These are phyloP conservation scores for Dugesia japonica DNA, from an alignment of 2,888 invertebrate genomes.

Conservation along the genomic window DNA sequence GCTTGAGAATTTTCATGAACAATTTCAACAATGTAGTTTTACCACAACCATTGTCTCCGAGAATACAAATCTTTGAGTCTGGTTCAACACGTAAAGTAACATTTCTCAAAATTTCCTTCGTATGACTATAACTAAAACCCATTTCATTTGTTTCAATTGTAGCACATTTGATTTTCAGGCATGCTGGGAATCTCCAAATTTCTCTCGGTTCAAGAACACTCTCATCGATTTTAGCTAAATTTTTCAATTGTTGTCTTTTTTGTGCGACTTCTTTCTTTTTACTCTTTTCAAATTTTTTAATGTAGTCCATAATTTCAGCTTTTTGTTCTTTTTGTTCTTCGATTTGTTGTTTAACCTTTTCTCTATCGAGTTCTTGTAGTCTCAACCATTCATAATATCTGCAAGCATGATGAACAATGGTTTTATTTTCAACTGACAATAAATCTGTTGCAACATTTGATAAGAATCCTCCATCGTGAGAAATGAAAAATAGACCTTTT, in stretches of 20 bases:
- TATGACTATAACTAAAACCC: neutral
- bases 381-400: neutral
- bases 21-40: neutral
- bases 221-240: neutral
- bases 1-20: constrained; percentile 7
- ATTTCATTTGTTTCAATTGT: neutral
- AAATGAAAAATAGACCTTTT: neutral
- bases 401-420: neutral
- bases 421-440: neutral
- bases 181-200: neutral
- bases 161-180: neutral
- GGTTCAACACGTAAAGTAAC: neutral
- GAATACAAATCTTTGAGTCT: neutral
- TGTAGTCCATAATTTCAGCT: neutral
- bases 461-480: neutral
- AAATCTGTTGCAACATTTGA: neutral
- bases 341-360: neutral
- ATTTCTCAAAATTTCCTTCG: neutral
- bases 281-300: no score
- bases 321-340: neutral
- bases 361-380: no score
- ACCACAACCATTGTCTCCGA: constrained; percentile 15
- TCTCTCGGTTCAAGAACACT: neutral
- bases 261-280: no score
- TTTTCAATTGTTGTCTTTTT: no score